phyloP scores from a whole-genome alignment of 1,140 invertebrate species.

The Ceratina calcarata region DNA sequence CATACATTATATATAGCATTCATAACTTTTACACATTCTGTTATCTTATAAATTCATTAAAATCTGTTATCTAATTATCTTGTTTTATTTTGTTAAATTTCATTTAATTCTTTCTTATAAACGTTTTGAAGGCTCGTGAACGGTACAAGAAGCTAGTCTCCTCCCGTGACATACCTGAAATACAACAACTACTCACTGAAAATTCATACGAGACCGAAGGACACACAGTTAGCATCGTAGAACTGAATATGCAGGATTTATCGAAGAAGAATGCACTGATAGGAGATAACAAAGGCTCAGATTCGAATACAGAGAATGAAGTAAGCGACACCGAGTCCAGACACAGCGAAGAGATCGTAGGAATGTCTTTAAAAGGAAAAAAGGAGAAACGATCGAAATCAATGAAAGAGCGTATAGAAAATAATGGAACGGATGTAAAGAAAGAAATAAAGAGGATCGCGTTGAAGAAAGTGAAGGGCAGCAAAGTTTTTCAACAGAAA shows the following conservation, averaged over 20 bases:
- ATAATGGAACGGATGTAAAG: conserved; percentile 84
- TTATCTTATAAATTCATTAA: no score
- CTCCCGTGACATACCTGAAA: conserved; percentile 84
- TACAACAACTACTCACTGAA: conserved; percentile 84
- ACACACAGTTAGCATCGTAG: conserved; percentile 87
- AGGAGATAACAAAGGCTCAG: conserved; percentile 83
- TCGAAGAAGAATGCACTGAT: conserved; percentile 85
- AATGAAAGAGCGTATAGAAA: conserved; percentile 53
- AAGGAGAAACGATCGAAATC: neutral
- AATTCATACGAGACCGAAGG: conserved; percentile 86
- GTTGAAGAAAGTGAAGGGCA: conserved; percentile 85
- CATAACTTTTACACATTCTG: no score
- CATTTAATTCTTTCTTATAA: no score
- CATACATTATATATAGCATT: no score
- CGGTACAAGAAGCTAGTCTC: conserved; percentile 84
- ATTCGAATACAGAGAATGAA: conserved; percentile 74
- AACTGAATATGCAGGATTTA: conserved; percentile 85
- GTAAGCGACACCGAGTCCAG: conserved; percentile 70
- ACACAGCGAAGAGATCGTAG: conserved; percentile 77
- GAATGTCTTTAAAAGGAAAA: conserved; percentile 81
- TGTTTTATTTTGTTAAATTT: no score
- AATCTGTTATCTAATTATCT: no score
- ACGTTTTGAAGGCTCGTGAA: conserved; percentile 81
- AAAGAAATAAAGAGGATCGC: conserved; percentile 85
- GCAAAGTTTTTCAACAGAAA: conserved; percentile 87